These are phyloP conservation scores for Perca schrenkii DNA, from an alignment of 2,113 vertebrate genomes.

Conservation along the genomic window DNA sequence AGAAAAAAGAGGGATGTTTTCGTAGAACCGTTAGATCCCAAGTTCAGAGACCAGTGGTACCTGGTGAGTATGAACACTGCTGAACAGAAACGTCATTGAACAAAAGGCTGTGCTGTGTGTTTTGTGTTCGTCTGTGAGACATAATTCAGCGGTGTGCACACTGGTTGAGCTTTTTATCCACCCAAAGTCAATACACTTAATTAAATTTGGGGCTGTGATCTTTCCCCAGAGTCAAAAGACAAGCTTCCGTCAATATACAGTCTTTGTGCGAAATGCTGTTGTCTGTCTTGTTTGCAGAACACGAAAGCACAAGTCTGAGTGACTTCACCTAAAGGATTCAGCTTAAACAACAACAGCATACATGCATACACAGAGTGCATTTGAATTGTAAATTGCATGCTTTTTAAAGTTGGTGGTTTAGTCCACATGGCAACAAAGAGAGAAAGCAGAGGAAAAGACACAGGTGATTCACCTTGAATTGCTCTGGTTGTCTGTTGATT, in stretches of 20 bases:
- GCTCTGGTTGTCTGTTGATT: slow-evolving; percentile 64
- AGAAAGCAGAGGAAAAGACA: slow-evolving; percentile 9
- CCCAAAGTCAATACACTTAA: slow-evolving; percentile 43
- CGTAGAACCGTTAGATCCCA: slow-evolving; percentile 91
- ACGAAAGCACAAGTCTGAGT: slow-evolving; percentile 4
- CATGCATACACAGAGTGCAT: neutral
- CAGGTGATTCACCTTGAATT: slow-evolving; percentile 43
- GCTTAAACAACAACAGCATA: slow-evolving; percentile 9
- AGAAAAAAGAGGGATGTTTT: slow-evolving; percentile 92
- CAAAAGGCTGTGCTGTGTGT: neutral
- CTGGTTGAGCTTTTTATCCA: slow-evolving; percentile 40
- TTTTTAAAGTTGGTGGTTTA: slow-evolving; percentile 18
- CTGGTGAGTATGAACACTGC: slow-evolving; percentile 86
- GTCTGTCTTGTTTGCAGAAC: slow-evolving; percentile 43
- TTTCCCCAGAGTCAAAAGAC: slow-evolving; percentile 32
- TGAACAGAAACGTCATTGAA: neutral
- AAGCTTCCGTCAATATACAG: slow-evolving; percentile 3
- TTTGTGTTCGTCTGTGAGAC: neutral
- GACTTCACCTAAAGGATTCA: slow-evolving; percentile 12
- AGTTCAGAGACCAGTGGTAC: slow-evolving; percentile 97
- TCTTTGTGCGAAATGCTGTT: slow-evolving; percentile 24
- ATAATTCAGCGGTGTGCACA: slow-evolving; percentile 6
- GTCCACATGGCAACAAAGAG: slow-evolving; percentile 7
- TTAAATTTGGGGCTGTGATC: slow-evolving; percentile 38
- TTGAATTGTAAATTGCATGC: slow-evolving; percentile 6